phyloP scores from a whole-genome alignment of 2,888 invertebrate species.

The Epirrhoe tristata region DNA sequence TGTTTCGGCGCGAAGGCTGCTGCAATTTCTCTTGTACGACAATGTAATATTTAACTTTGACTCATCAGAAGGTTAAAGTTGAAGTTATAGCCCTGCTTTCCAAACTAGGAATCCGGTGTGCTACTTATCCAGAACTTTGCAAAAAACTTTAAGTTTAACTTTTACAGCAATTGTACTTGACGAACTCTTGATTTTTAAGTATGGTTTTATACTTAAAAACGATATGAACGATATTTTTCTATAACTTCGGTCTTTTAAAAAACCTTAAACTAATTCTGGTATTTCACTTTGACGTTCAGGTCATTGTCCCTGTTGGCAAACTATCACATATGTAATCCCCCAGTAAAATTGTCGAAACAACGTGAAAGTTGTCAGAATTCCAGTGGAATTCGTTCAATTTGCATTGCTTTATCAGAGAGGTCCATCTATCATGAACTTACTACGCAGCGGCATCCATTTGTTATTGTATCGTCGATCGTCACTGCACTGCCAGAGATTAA shows the following conservation, averaged over 20 bases:
- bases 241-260: neutral
- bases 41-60: neutral
- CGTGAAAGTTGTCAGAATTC: neutral
- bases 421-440: constrained; percentile 25
- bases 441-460: constrained; percentile 28
- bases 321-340: neutral
- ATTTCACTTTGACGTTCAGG: constrained; percentile 2
- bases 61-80: constrained; percentile 17
- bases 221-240: neutral
- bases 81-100: constrained; percentile 14
- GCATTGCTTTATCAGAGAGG: constrained; percentile 16
- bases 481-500: constrained; percentile 20
- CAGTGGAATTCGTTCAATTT: constrained; percentile 9
- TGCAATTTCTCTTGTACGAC: neutral
- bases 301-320: constrained; percentile 3
- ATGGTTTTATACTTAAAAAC: neutral
- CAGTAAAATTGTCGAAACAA: neutral
- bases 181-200: too few relatives aligned
- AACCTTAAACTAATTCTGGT: neutral
- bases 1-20: neutral
- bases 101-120: constrained; percentile 15
- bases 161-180: neutral
- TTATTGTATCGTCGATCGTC: constrained; percentile 32
- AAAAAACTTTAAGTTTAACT: constrained; percentile 4
- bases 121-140: constrained; percentile 13